phyloP scores from a whole-genome alignment of 2,888 invertebrate genomes.

The Erebia epiphron region DNA sequence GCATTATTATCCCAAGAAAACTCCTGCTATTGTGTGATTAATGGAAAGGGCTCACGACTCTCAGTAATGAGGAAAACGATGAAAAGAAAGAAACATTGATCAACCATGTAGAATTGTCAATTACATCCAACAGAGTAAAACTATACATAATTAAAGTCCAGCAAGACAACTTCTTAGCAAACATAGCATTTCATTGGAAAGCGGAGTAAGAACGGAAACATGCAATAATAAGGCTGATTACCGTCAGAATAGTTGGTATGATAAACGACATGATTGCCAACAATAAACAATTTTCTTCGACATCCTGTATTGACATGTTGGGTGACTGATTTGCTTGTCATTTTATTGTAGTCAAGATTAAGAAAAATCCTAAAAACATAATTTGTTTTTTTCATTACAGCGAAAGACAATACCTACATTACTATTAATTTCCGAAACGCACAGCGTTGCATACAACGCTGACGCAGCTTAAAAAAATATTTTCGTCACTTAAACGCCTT shows the following conservation, averaged over 20 bases:
- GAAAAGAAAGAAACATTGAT: too few species aligned
- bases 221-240: conserved; percentile 48
- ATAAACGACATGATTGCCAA: conserved; percentile 44
- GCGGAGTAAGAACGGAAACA: conserved; percentile 44
- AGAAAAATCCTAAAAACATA: background rate
- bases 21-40: too few species aligned
- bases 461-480: background rate
- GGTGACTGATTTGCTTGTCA: conserved; percentile 20
- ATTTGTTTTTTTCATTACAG: background rate
- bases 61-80: too few species aligned
- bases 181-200: conserved; percentile 41
- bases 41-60: too few species aligned
- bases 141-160: conserved; percentile 20
- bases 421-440: background rate
- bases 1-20: too few species aligned
- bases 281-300: conserved; percentile 45
- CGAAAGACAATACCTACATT: background rate
- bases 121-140: conserved; percentile 1
- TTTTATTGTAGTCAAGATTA: conserved; percentile 3
- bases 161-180: conserved; percentile 22
- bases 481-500: background rate
- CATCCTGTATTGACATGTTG: conserved; percentile 38
- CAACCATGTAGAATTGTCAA: conserved; percentile 16
- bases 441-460: too few species aligned
- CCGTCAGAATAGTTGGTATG: conserved; percentile 37